Percentiles rank a stretch among this genome's conserved stretches.
Evolutionary conservation across 2,113 vertebrate species (phyloP).

Genomic region (Crotalus horridus): DNA sequence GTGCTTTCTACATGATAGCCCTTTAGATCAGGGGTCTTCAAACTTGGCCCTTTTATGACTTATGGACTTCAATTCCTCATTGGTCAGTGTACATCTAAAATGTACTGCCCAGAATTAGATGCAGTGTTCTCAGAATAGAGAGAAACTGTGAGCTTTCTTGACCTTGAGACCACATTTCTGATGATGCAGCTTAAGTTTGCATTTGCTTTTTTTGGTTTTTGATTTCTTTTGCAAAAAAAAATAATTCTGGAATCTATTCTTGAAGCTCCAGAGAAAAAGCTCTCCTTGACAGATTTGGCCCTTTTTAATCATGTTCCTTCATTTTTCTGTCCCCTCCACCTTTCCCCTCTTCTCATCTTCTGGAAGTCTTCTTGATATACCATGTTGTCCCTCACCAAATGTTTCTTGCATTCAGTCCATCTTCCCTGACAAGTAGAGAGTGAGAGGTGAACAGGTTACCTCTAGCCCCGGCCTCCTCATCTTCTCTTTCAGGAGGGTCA

Average conservation of each 20-base stretch:
- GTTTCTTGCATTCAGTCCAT: neutral
- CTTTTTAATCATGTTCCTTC: neutral
- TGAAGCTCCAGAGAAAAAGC: neutral
- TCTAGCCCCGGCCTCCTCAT: neutral
- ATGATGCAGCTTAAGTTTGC: neutral
- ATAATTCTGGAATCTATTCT: neutral
- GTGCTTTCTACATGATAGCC: neutral
- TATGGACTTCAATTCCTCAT: neutral
- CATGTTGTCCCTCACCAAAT: neutral
- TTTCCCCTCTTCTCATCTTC: neutral
- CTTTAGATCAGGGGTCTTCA: neutral
- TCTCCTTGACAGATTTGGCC: neutral
- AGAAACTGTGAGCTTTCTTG: neutral
- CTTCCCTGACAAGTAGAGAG: neutral
- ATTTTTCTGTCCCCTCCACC: neutral
- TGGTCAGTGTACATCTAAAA: neutral
- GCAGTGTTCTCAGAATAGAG: neutral
- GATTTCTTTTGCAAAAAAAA: neutral
- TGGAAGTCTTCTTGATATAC: neutral
- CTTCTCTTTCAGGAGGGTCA: neutral
- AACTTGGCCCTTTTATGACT: too few relatives aligned
- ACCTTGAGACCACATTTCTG: neutral
- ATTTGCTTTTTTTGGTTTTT: neutral
- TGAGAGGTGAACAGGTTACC: neutral
- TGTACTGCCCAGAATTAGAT: neutral